Evolutionary conservation across 2,888 invertebrate species (phyloP), one percentile per base, ranked within the genome.

Genomic region (Macaria liturata): DNA sequence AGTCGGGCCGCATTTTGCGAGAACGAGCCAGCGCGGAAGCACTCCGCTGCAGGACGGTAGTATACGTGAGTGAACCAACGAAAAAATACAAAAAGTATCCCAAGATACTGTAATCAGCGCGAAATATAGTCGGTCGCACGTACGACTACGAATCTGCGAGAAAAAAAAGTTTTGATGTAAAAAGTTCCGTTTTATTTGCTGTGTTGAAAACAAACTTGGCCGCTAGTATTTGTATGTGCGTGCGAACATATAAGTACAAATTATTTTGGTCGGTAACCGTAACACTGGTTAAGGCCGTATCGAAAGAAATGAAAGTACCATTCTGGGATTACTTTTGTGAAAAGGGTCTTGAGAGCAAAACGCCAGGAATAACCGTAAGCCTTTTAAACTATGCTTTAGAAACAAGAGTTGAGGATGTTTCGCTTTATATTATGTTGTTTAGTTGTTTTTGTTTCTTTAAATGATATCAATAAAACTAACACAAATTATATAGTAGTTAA

Each of bases 131-230:
- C 78, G 70, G 78, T 72, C 84, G 81, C 90, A 88, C 91, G 91
- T 91, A 87, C 87, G 83, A 86, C 86, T 83, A 87, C 87, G 83
- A 86, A 86, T 83, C 86, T 80, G 81, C 79, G 82, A 74, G 75
- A 78, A 77, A 87, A 82, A 83, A 89, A 92, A 92, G 90, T 92
- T 92, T 88, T 90, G 92, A 92, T 92, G 92, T 91, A 89, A 92
- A 92, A 92, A 92, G 88, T 92, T 92, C 71, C 68, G 77, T 88
- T 92, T 91, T 88, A 90, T 88, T 84, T 76, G 81, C 74, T 77
- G 75, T 78, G 81, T 82, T 81, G 73, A 75, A 70, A 76, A 77
- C 76, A 78, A 83, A 81, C 76, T 84, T 78, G 65, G 67, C 49
- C 20, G 54, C 52, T 56, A 48, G 43, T 60, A 54, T 50, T 46